phyloP scores from a whole-genome alignment of 2,113 vertebrate species.

The Dipodomys merriami region DNA sequence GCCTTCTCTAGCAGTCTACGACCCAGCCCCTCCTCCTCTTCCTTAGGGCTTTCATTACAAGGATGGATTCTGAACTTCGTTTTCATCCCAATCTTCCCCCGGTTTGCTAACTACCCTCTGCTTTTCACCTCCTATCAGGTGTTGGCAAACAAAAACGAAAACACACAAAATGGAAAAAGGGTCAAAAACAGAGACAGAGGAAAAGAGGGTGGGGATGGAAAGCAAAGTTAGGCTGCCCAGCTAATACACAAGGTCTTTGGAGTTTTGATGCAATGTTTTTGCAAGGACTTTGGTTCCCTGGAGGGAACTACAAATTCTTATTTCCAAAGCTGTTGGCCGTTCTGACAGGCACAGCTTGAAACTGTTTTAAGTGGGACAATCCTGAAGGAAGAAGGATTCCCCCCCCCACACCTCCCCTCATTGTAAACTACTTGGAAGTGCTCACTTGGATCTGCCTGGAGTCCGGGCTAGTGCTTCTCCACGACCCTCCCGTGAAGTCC shows the following conservation, averaged over 20 bases:
- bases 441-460: background rate
- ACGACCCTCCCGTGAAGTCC: background rate
- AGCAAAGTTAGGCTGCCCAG: constrained; percentile 14
- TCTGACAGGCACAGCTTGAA: background rate
- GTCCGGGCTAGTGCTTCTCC: background rate
- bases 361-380: constrained; percentile 12
- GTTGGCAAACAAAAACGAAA: background rate
- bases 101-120: background rate
- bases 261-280: background rate
- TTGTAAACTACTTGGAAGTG: constrained; percentile 37
- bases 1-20: background rate
- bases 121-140: background rate
- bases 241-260: background rate
- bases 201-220: too few species aligned
- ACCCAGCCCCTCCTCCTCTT: too few species aligned
- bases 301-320: background rate
- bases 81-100: background rate
- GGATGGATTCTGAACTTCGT: background rate
- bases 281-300: background rate
- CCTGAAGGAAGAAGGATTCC: background rate
- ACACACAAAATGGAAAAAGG: background rate
- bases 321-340: background rate
- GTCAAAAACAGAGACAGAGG: background rate
- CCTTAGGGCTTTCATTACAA: background rate
- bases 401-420: background rate